Evolutionary conservation across 2,113 vertebrate genomes (phyloP).

Genomic region (Lontra canadensis): DNA sequence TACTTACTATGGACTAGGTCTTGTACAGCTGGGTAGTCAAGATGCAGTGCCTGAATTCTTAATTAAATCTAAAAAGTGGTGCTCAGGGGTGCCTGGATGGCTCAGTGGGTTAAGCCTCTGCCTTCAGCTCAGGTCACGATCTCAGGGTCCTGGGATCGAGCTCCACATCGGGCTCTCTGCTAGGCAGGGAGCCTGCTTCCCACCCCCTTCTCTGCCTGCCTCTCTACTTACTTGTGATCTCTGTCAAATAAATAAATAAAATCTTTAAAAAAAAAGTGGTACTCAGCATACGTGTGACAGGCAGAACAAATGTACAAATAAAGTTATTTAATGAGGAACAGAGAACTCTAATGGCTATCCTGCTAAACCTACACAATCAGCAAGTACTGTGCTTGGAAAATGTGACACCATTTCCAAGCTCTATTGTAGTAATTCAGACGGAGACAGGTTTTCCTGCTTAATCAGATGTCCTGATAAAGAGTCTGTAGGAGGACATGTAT

Average conservation of each 20-base stretch:
- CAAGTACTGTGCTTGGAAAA: neutral
- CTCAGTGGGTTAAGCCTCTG: no score
- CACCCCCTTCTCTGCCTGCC: no score
- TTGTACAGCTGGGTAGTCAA: neutral
- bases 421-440: neutral
- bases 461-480: neutral
- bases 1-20: neutral
- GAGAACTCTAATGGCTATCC: neutral
- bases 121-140: no score
- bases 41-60: neutral
- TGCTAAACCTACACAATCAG: neutral
- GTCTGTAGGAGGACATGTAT: neutral
- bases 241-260: no score
- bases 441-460: neutral
- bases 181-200: no score
- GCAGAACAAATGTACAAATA: neutral
- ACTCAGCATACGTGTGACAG: neutral
- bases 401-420: neutral
- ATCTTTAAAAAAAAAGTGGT: neutral
- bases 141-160: no score
- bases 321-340: constrained; percentile 8
- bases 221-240: no score
- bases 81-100: neutral
- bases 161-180: no score
- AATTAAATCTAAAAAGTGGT: neutral